Conservation (phyloP, 2,797 vertebrate species). For the Gymnoscopelus microlampas region DNA sequence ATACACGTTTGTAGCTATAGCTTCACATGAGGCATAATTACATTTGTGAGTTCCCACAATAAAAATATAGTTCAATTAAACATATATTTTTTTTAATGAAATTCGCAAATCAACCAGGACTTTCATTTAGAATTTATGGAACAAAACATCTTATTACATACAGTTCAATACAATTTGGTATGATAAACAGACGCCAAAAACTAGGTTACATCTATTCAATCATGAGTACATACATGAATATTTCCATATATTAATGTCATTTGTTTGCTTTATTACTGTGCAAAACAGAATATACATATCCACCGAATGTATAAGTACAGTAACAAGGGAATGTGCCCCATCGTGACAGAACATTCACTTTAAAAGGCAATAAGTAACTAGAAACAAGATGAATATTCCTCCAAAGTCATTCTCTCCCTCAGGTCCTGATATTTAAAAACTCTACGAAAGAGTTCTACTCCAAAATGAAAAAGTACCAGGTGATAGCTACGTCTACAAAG, state of each 20-base stretch:
- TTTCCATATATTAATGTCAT: constrained; percentile 80
- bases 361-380: constrained; percentile 13
- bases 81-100: not conserved
- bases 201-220: constrained; percentile 76
- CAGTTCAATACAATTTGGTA: constrained; percentile 72
- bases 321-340: constrained; percentile 61
- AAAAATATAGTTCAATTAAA: too few relatives aligned
- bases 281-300: constrained; percentile 80
- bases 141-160: constrained; percentile 61
- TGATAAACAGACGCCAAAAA: constrained; percentile 64
- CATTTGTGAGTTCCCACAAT: too few relatives aligned
- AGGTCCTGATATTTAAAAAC: constrained; percentile 11
- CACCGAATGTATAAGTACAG: constrained; percentile 77
- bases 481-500: too few relatives aligned
- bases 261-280: constrained; percentile 78
- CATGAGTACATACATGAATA: constrained; percentile 76
- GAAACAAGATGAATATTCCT: constrained; percentile 39
- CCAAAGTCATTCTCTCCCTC: constrained; percentile 48
- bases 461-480: not conserved
- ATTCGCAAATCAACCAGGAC: constrained; percentile 25
- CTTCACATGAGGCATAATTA: too few relatives aligned
- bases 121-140: constrained; percentile 71
- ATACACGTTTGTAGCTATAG: too few relatives aligned
- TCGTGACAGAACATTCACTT: constrained; percentile 47
- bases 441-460: not conserved